phyloP scores from a whole-genome alignment of 2,888 invertebrate genomes.

The Nomada goodeniana region DNA sequence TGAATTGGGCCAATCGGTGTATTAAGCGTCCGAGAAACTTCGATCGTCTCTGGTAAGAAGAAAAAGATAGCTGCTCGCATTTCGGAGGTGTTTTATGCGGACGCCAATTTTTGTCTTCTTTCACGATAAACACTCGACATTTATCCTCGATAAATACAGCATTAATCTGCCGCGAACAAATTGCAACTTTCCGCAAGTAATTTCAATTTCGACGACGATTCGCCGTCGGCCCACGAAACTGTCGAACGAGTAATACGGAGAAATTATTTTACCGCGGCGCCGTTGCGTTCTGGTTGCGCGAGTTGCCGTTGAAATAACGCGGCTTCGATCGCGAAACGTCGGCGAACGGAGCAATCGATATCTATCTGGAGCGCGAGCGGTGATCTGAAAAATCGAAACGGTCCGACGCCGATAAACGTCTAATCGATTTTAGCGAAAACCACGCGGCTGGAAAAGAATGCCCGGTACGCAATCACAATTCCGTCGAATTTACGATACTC shows the following conservation, averaged over 20 bases:
- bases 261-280: neutral
- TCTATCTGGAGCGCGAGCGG: neutral
- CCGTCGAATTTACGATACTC: neutral
- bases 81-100: too few relatives aligned
- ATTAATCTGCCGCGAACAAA: neutral
- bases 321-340: neutral
- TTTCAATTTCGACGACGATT: neutral
- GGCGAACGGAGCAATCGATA: neutral
- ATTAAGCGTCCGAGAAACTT: too few relatives aligned
- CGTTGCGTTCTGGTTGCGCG: neutral
- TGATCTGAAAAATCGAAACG: neutral
- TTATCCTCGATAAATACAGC: too few relatives aligned
- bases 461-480: too few relatives aligned
- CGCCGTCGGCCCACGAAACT: neutral
- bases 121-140: too few relatives aligned
- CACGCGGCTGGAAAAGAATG: neutral
- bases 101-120: too few relatives aligned
- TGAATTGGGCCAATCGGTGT: too few relatives aligned
- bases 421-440: neutral
- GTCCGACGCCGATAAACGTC: neutral
- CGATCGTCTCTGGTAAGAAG: too few relatives aligned
- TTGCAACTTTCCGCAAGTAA: neutral
- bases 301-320: conserved; percentile 1
- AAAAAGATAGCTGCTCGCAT: too few relatives aligned
- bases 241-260: neutral